A percentile compares a stretch with the other conserved stretches of the same genome.
Conservation (phyloP, 2,888 invertebrate species). For the Plebejus melissa region DNA sequence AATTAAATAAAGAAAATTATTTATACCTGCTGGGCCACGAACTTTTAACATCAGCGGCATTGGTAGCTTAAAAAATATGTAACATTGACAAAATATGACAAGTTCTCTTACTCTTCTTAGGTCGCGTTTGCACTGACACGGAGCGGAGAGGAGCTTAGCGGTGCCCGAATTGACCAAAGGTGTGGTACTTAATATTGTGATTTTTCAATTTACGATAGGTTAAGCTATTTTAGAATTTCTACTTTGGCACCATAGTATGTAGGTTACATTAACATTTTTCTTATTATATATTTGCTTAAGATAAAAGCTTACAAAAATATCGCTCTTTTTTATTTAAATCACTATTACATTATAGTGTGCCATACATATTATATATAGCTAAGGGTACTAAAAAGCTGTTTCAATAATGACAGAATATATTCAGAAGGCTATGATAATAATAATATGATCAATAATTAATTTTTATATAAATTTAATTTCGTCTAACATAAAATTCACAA, state of each 20-base stretch:
- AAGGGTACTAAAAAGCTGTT: background rate
- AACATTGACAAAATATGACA: no score
- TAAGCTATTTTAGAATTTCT: conserved; percentile 3
- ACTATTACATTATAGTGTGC: no score
- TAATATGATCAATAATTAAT: background rate
- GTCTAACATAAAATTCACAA: background rate
- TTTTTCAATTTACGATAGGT: background rate
- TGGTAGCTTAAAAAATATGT: no score
- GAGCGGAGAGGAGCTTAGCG: no score
- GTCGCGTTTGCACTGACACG: no score
- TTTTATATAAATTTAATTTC: background rate
- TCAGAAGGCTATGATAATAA: background rate
- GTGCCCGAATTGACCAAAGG: no score
- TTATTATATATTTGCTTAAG: background rate
- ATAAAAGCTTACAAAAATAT: conserved; percentile 12
- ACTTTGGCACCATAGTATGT: background rate
- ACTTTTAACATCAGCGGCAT: background rate
- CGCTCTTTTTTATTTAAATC: background rate
- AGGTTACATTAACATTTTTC: background rate
- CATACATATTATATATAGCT: no score
- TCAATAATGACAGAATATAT: background rate
- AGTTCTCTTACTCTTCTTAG: no score
- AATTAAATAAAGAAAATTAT: background rate
- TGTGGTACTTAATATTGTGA: background rate
- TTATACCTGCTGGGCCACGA: background rate